Evolutionary conservation across 2,888 invertebrate genomes (phyloP), one percentile per base, ranked within the genome.

Genomic region (Linnaemya tessellans): DNA sequence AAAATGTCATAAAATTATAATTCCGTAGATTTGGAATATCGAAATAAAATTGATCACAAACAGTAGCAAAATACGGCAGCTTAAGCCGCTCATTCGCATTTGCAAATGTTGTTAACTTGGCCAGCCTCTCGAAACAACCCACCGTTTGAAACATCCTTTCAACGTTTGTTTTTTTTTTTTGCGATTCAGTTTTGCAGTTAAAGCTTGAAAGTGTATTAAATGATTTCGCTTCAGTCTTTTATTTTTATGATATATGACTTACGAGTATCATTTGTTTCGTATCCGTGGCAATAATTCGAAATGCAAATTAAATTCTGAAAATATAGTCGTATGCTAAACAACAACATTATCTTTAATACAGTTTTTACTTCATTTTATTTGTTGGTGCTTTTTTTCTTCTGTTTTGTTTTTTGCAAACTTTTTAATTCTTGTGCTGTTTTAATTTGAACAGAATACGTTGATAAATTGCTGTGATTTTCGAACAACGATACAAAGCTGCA

Each of bases 21-120:
- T 41, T 30, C 15, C 54, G 54, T 54, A 22, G 18, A 11, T 67
- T 78, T 78, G 22, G 8, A 73, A 71, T 30, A 20, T 41, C 13
- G 60, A 67, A 73, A 46, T 65, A 15, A 77, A 41, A 73, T 51
- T 25, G 20, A 46, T 15, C 8, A 62, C 22, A 25, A 82, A 79
- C 85, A 67, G 85, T 82, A 85, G 85, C 85, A 73, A 77, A 81
- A 82, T 64, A 85, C 82, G 65, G 79, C 85, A 80, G 85, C 82
- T 67, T 70, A 64, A 60, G 70, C 25, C 78, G 67, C 30, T 73
- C 68, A 80, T 80, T 78, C 68, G 20, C 54, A 67, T 74, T 64
- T 58, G 30, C 67, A 85, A 85, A 85, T 85, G 85, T 75, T 85
- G 85, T 80, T 82, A 85, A 82, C 79, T 85, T 82, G 74, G 56